These are phyloP conservation scores for Pristiophorus japonicus DNA, from an alignment of 2,113 vertebrate genomes.

Conservation along the genomic window DNA sequence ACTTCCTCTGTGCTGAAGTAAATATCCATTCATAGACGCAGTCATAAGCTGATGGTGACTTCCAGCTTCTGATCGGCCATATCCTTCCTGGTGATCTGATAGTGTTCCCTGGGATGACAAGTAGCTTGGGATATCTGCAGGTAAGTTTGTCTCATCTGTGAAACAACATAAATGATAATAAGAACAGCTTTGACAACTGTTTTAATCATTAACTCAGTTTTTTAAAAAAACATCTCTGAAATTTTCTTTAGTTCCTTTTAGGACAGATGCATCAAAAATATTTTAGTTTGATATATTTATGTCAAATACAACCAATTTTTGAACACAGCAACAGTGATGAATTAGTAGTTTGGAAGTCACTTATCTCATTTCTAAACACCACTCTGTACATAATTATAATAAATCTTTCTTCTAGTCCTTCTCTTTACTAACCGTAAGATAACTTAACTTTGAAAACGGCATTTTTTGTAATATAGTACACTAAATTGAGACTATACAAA, in stretches of 20 bases:
- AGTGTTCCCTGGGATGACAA: slow-evolving; percentile 90
- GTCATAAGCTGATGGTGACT: slow-evolving; percentile 82
- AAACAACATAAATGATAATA: slow-evolving; percentile 30
- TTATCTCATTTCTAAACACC: background rate
- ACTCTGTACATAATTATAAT: background rate
- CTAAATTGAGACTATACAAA: background rate
- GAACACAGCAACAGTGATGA: background rate
- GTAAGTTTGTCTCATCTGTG: slow-evolving; percentile 90
- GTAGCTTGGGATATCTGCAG: slow-evolving; percentile 90
- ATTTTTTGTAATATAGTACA: background rate
- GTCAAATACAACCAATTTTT: background rate
- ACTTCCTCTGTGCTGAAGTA: slow-evolving; percentile 74
- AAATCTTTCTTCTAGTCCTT: background rate
- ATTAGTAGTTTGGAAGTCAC: background rate
- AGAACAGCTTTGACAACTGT: background rate
- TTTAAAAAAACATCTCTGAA: background rate
- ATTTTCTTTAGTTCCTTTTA: background rate
- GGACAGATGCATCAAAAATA: background rate
- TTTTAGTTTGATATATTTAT: background rate
- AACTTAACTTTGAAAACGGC: background rate
- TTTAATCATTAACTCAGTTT: background rate
- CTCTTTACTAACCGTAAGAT: background rate
- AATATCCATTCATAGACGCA: slow-evolving; percentile 73
- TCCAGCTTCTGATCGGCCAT: slow-evolving; percentile 79
- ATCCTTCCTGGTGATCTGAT: slow-evolving; percentile 84